phyloP scores from a whole-genome alignment of 2,797 vertebrate species.

The Coracias cyanogaster region DNA sequence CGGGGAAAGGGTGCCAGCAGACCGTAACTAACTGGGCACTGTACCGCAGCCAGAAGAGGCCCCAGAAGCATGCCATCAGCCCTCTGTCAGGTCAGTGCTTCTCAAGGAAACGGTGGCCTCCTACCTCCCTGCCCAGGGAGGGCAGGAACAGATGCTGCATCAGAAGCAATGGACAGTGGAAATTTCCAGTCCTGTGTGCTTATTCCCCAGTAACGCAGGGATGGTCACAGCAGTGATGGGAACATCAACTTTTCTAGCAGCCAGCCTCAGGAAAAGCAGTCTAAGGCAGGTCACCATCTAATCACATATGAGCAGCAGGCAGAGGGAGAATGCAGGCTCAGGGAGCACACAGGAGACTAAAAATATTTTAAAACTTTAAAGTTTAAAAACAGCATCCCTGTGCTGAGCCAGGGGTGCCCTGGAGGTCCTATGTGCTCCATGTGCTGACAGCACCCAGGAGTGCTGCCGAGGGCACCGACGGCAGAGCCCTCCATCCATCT shows the following conservation, averaged over 20 bases:
- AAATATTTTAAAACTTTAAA: not conserved
- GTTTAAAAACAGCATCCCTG: not conserved
- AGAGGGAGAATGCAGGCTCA: not conserved
- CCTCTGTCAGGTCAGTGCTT: not conserved
- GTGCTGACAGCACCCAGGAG: not conserved
- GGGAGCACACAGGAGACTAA: not conserved
- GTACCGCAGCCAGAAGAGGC: not conserved
- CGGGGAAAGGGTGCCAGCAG: not conserved
- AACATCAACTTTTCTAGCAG: not conserved
- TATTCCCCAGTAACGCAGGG: not conserved
- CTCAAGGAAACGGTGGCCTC: not conserved
- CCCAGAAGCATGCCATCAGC: not conserved
- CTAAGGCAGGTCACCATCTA: not conserved
- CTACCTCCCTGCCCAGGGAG: not conserved
- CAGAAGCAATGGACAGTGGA: not conserved
- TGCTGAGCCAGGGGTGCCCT: not conserved
- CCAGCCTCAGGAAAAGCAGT: not conserved
- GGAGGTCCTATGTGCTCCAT: not conserved
- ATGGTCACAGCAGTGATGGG: not conserved
- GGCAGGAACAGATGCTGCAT: not conserved
- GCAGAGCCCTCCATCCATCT: not conserved
- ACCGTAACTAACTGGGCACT: constrained; percentile 18
- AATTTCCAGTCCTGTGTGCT: not conserved
- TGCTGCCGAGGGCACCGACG: not conserved
- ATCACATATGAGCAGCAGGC: not conserved